Conservation (phyloP, 1,140 invertebrate genomes). For the Rhagoletis zephyria region DNA sequence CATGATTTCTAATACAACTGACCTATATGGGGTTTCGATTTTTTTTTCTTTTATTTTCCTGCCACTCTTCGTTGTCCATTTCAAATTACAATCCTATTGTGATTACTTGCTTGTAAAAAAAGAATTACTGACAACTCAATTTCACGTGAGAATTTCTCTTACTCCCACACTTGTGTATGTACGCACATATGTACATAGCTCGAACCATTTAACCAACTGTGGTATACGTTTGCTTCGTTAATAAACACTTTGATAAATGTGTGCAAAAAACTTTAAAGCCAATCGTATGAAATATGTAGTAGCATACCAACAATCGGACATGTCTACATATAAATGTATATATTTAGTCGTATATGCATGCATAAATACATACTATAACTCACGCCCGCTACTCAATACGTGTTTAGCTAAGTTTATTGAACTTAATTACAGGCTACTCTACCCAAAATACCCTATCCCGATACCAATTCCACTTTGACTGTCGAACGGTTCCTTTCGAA, state of each 20-base stretch:
- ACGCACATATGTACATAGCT: background rate
- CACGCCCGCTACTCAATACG: background rate
- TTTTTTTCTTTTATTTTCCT: too few species aligned
- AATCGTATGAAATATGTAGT: background rate
- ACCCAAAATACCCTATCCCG: background rate
- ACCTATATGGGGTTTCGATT: too few species aligned
- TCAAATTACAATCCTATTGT: too few species aligned
- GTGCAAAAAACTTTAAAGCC: background rate
- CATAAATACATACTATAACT: background rate
- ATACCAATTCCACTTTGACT: background rate
- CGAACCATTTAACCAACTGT: background rate
- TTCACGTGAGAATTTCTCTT: background rate
- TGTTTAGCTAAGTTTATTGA: conserved; percentile 32
- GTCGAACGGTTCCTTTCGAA: background rate
- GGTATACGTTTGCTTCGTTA: background rate
- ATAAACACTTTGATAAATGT: background rate
- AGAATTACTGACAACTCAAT: background rate
- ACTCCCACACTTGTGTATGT: background rate
- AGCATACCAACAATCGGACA: background rate
- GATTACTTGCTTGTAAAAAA: background rate
- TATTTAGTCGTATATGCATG: background rate
- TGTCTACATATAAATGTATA: background rate
- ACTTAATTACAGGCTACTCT: conserved; percentile 23
- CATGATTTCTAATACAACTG: too few species aligned
- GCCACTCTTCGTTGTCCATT: too few species aligned